These are phyloP conservation scores for Torymus texanus DNA, from an alignment of 2,888 invertebrate genomes.

Conservation along the genomic window DNA sequence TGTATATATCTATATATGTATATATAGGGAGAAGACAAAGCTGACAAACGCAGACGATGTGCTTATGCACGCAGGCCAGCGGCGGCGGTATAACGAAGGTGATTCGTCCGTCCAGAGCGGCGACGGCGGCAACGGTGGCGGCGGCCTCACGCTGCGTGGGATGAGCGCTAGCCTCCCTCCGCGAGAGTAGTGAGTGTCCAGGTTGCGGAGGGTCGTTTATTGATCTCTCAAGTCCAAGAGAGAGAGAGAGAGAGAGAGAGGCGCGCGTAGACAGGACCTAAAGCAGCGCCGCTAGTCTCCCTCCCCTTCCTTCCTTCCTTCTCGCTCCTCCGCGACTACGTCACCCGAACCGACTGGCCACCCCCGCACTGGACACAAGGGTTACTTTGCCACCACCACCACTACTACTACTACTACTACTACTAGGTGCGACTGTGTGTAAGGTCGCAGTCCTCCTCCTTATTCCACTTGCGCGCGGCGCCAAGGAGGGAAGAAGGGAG, in stretches of 20 bases:
- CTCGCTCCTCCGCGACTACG: conserved; percentile 61
- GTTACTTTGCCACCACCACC: conserved; percentile 65
- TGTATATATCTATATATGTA: neutral
- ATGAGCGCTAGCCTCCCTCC: conserved; percentile 61
- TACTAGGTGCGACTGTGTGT: conserved; percentile 27
- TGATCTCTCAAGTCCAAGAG: conserved; percentile 74
- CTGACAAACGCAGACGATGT: conserved; percentile 48
- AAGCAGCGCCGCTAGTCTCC: conserved; percentile 61
- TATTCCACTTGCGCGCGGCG: conserved; percentile 61
- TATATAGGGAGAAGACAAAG: conserved; percentile 9
- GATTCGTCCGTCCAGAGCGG: conserved; percentile 59
- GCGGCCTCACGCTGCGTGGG: conserved; percentile 62
- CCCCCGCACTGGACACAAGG: conserved; percentile 74
- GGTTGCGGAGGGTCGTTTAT: conserved; percentile 75
- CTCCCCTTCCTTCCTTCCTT: conserved; percentile 59
- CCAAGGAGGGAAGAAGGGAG: neutral
- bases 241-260: conserved; percentile 69
- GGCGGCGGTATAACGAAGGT: conserved; percentile 60
- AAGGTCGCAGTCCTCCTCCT: conserved; percentile 66
- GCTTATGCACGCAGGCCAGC: conserved; percentile 38
- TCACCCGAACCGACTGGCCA: conserved; percentile 70
- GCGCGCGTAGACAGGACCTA: conserved; percentile 67
- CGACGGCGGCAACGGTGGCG: neutral
- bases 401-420: conserved; percentile 53
- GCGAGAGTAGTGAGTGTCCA: conserved; percentile 68